These are phyloP conservation scores for Hetaerina titia DNA, from an alignment of 2,888 invertebrate species.

Conservation along the genomic window DNA sequence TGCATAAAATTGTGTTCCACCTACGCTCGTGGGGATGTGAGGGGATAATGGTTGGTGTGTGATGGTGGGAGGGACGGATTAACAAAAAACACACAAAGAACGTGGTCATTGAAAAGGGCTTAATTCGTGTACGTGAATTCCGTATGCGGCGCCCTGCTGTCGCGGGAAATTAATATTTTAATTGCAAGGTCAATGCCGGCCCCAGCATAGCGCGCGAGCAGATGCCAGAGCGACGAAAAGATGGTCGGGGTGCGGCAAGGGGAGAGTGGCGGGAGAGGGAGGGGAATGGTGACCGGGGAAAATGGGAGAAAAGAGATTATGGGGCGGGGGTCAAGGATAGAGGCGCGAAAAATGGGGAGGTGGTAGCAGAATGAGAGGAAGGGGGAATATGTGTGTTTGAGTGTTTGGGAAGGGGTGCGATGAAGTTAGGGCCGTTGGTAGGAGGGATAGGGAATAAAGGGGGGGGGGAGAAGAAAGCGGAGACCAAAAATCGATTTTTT, in stretches of 20 bases:
- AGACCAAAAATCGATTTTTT: slow-evolving; percentile 23
- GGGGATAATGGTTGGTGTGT: neutral
- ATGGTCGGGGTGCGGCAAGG: neutral
- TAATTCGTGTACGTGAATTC: neutral
- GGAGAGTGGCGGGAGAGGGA: neutral
- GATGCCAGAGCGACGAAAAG: neutral
- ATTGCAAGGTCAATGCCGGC: slow-evolving; percentile 22
- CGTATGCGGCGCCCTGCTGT: neutral
- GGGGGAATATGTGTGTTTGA: neutral
- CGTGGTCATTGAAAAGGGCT: neutral
- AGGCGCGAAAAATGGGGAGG: neutral
- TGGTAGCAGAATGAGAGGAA: neutral
- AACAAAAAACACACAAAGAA: neutral
- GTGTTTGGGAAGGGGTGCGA: neutral
- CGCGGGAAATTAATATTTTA: neutral
- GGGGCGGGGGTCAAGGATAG: neutral
- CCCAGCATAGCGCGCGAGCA: neutral
- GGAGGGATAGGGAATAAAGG: neutral
- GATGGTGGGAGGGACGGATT: neutral
- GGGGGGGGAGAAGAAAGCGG: neutral
- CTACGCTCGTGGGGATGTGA: neutral
- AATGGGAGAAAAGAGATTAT: neutral
- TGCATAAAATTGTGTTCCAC: neutral
- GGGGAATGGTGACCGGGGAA: neutral
- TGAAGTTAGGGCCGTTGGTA: neutral